Conservation (phyloP, 1,140 invertebrate genomes). For the Dermatophagoides farinae region DNA sequence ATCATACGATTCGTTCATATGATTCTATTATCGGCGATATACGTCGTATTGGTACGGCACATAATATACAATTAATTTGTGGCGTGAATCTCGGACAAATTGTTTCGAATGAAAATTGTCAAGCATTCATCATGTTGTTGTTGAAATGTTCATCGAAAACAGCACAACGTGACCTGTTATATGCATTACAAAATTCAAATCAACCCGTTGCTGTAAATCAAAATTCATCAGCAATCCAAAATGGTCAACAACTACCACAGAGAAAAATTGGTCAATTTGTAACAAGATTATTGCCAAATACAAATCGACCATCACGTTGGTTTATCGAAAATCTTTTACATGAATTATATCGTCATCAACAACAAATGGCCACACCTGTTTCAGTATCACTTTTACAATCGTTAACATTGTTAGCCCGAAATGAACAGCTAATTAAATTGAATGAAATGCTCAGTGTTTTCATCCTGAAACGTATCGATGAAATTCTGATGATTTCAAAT, state of each 20-base stretch:
- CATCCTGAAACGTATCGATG: not conserved
- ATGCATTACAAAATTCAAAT: not conserved
- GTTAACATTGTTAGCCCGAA: not conserved
- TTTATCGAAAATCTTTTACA: not conserved
- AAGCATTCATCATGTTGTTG: not conserved
- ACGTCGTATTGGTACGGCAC: not conserved
- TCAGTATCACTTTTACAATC: not conserved
- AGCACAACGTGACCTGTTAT: not conserved
- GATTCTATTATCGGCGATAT: slow-evolving; percentile 2
- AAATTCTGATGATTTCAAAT: not conserved
- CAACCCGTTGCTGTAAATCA: not conserved
- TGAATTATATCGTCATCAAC: not conserved
- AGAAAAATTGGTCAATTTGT: too few relatives aligned
- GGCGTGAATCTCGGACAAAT: not conserved
- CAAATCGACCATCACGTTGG: not conserved
- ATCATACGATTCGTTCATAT: not conserved
- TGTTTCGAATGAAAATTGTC: not conserved
- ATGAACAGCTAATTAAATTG: not conserved
- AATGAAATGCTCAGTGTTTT: not conserved
- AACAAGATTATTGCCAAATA: not conserved
- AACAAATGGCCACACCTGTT: not conserved
- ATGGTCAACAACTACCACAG: too few relatives aligned
- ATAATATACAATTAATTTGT: slow-evolving; percentile 3
- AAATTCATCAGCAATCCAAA: not conserved
- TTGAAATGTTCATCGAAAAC: slow-evolving; percentile 3